Evolutionary conservation across 2,888 invertebrate species (phyloP).

Genomic region (Drosophila meridiana): DNA sequence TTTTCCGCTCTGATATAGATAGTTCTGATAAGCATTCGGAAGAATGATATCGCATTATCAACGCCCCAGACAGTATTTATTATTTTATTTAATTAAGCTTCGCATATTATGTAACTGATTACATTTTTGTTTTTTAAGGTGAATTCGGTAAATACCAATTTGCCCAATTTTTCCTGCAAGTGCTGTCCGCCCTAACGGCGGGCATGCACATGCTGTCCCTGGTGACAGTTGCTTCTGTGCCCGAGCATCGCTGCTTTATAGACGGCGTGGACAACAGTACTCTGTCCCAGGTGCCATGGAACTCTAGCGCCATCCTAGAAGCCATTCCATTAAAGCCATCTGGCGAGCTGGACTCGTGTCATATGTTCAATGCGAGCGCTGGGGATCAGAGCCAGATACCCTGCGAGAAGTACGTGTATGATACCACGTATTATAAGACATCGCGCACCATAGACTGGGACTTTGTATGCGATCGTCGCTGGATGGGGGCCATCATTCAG

Average conservation of each 20-base stretch:
- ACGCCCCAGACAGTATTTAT: neutral
- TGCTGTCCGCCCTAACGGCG: constrained; percentile 91
- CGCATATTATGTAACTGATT: neutral
- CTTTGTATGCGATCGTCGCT: constrained; percentile 91
- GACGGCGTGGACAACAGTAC: constrained; percentile 86
- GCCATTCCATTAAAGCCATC: constrained; percentile 87
- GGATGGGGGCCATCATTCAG: constrained; percentile 93
- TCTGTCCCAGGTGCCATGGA: constrained; percentile 86
- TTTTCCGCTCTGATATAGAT: neutral
- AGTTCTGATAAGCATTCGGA: constrained; percentile 3
- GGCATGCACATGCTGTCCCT: constrained; percentile 92
- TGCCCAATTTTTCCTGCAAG: constrained; percentile 91
- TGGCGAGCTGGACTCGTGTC: constrained; percentile 89
- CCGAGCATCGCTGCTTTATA: constrained; percentile 88
- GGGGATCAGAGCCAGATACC: constrained; percentile 84
- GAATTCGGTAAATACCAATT: constrained; percentile 94
- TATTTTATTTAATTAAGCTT: neutral
- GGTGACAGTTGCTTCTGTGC: constrained; percentile 92
- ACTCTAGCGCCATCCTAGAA: constrained; percentile 86
- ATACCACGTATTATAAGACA: constrained; percentile 89
- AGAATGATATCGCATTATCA: neutral
- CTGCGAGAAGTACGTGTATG: constrained; percentile 89
- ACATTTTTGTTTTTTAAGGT: constrained; percentile 86
- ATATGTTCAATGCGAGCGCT: constrained; percentile 82
- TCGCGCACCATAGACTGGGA: constrained; percentile 93